Evolutionary conservation across 2,888 invertebrate genomes (phyloP), one percentile per base, ranked within the genome.

Genomic region (Ophonus ardosiacus): DNA sequence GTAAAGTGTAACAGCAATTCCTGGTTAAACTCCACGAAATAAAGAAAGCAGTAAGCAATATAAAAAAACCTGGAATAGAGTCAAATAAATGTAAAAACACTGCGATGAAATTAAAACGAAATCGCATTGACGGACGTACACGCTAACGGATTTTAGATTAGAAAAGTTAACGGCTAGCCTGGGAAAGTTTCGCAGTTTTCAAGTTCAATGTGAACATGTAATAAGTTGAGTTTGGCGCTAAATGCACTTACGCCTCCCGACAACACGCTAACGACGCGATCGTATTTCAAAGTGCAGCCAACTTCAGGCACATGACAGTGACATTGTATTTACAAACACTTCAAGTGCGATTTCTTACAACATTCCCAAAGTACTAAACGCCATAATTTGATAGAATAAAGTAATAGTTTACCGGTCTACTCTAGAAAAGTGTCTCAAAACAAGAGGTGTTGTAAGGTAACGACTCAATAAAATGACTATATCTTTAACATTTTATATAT

Each of bases 51-150:
- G 5, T 0, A 78, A n/a, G 56, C 43, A 51, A 4, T 51, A 8
- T 13, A 15, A 59, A 78, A 78, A 59, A 78, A 21, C n/a, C 17
- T 43, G 31, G 63, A 81, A 81, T 18, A 51, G 56, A 81, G 43
- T 68, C 81, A 43, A 68, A 81, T 71, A 78, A 84, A 78, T 84
- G 84, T 84, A 78, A 84, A 84, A 84, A 84, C 84, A 59, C 63
- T 15, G 21, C 43, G 78, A 84, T 78, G 51, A 78, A 84, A 84
- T 84, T 84, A 84, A 83, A 84, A 84, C 57, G 24, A 51, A 76
- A 76, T 83, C 76, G 71, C 63, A 84, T 84, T 84, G 84, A 78
- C 78, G 84, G 31, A 81, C 71, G 56, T 38, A 51, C 68, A 81
- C 81, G 71, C 68, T 81, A 81, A 81, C 81, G 56, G 81, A 71